Conservation (phyloP, 2,113 vertebrate genomes). For the Paratilapia polleni region DNA sequence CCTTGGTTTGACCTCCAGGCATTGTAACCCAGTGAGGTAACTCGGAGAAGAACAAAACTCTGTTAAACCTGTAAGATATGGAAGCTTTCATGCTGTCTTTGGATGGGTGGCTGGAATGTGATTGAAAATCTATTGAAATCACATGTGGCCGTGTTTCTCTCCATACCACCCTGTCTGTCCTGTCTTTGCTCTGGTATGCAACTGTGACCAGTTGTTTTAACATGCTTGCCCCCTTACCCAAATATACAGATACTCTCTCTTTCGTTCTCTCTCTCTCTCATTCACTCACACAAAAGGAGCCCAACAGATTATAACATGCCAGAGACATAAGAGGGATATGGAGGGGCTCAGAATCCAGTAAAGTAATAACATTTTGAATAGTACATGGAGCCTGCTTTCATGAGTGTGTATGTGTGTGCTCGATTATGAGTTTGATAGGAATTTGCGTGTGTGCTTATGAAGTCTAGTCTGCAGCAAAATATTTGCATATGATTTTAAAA, state of each 20-base stretch:
- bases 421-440: background rate
- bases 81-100: conserved; percentile 31
- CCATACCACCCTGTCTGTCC: conserved; percentile 20
- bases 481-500: background rate
- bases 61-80: background rate
- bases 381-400: conserved; percentile 2
- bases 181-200: conserved; percentile 50
- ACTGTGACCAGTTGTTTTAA: conserved; percentile 53
- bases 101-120: conserved; percentile 39
- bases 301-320: conserved; percentile 54
- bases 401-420: background rate
- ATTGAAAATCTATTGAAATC: conserved; percentile 55
- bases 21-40: background rate
- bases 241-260: conserved; percentile 51
- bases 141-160: conserved; percentile 44
- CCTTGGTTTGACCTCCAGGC: background rate
- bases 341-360: conserved; percentile 39
- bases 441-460: background rate
- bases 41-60: conserved; percentile 10
- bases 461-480: background rate
- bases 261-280: background rate
- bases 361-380: conserved; percentile 56
- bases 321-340: conserved; percentile 49
- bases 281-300: conserved; percentile 17
- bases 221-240: conserved; percentile 50